phyloP scores from a whole-genome alignment of 2,888 invertebrate genomes.

The Cantharis nigra region DNA sequence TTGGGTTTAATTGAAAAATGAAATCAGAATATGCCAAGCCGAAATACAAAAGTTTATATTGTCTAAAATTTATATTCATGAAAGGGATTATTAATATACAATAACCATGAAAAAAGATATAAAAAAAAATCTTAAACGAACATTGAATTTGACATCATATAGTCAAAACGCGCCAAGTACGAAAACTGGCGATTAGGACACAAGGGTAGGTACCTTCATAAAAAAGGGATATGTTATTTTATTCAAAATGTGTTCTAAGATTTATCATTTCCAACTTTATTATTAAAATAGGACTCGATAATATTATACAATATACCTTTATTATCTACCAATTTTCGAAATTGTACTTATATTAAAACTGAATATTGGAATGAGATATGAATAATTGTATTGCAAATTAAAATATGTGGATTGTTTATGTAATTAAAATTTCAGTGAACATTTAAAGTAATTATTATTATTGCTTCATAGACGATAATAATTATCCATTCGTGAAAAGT shows the following conservation, averaged over 20 bases:
- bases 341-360: too few relatives aligned
- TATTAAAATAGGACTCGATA: not conserved
- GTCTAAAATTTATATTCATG: not conserved
- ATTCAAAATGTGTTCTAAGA: not conserved
- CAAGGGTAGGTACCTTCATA: not conserved
- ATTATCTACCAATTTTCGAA: not conserved
- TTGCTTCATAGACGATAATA: too few relatives aligned
- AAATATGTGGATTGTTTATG: too few relatives aligned
- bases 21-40: not conserved
- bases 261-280: not conserved
- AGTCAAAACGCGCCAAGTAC: not conserved
- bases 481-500: too few relatives aligned
- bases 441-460: too few relatives aligned
- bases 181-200: not conserved
- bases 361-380: too few relatives aligned
- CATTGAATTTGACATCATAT: not conserved
- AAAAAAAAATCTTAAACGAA: not conserved
- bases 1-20: not conserved
- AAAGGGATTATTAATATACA: not conserved
- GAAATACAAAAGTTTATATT: not conserved
- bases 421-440: too few relatives aligned
- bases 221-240: not conserved
- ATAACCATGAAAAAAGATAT: not conserved
- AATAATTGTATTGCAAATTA: too few relatives aligned
- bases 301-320: not conserved